Percentiles rank a stretch among this genome's conserved stretches.
Conservation (phyloP, 2,113 vertebrate genomes). For the Siniperca knerii region DNA sequence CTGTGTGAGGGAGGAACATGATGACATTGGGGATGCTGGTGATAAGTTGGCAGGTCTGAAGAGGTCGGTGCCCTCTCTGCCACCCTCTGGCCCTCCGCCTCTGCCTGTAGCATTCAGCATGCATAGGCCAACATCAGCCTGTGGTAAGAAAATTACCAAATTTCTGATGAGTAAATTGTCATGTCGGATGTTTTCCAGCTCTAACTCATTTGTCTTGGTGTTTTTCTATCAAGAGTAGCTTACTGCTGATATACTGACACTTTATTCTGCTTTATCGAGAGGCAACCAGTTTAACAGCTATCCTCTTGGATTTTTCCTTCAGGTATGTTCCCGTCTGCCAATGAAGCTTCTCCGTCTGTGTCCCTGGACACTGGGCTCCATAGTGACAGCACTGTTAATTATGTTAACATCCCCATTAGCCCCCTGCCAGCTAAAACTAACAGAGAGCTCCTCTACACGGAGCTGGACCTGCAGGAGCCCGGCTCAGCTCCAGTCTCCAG, state of each 20-base stretch:
- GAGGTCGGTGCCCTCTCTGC: conserved; percentile 3
- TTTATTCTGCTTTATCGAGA: not conserved
- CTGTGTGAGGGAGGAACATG: conserved; percentile 19
- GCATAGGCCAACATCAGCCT: conserved; percentile 23
- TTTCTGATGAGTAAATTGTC: not conserved
- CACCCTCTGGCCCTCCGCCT: conserved; percentile 35
- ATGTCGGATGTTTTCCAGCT: not conserved
- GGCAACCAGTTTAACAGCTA: not conserved
- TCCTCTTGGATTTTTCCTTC: not conserved
- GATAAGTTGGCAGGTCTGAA: conserved; percentile 21
- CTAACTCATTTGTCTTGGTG: not conserved
- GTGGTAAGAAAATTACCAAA: conserved; percentile 11
- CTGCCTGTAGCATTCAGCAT: conserved; percentile 8
- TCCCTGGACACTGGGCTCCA: conserved; percentile 49
- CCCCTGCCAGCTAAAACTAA: conserved; percentile 71
- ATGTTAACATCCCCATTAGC: conserved; percentile 90
- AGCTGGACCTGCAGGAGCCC: conserved; percentile 86
- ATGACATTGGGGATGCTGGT: not conserved
- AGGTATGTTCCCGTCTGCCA: conserved; percentile 19
- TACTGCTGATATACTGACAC: not conserved
- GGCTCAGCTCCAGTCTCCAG: conserved; percentile 33
- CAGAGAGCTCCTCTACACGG: conserved; percentile 88
- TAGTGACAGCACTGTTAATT: conserved; percentile 79
- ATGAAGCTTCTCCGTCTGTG: not conserved
- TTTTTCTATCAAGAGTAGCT: not conserved